phyloP scores from a whole-genome alignment of 64 coral and sea anemone genomes.

The Porites australiensis region DNA sequence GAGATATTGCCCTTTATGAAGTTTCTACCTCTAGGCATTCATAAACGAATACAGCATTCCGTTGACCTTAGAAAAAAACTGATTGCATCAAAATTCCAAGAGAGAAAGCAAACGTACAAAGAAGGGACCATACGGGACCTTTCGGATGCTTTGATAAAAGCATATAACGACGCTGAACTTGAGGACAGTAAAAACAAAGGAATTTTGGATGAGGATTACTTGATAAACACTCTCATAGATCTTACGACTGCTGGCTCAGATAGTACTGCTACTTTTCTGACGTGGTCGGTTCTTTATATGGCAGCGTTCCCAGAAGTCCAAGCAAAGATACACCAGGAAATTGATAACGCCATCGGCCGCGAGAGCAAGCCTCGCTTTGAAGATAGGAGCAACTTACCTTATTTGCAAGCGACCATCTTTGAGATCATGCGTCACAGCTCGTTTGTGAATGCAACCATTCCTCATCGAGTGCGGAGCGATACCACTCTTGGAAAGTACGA shows the following conservation, averaged over 20 bases:
- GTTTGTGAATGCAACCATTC: background rate
- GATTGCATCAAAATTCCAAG: slow-evolving; percentile 20
- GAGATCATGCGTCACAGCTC: slow-evolving; percentile 35
- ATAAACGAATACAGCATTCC: slow-evolving; percentile 16
- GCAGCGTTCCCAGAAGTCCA: slow-evolving; percentile 71
- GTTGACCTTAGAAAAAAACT: slow-evolving; percentile 49
- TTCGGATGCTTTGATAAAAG: slow-evolving; percentile 72
- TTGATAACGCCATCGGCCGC: slow-evolving; percentile 63
- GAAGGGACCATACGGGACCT: slow-evolving; percentile 64
- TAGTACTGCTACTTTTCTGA: slow-evolving; percentile 40
- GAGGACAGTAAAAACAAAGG: slow-evolving; percentile 14
- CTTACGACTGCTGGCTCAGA: slow-evolving; percentile 76
- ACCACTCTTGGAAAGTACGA: slow-evolving; percentile 42
- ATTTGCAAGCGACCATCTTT: slow-evolving; percentile 35
- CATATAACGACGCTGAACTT: background rate
- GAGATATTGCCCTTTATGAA: slow-evolving; percentile 44
- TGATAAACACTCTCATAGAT: slow-evolving; percentile 70
- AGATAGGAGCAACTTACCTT: slow-evolving; percentile 42
- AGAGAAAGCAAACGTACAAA: slow-evolving; percentile 52
- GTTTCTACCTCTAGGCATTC: slow-evolving; percentile 59
- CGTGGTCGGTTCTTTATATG: slow-evolving; percentile 55
- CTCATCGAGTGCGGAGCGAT: slow-evolving; percentile 39
- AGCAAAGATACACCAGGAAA: slow-evolving; percentile 69
- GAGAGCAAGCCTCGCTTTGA: slow-evolving; percentile 5
- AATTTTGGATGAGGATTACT: slow-evolving; percentile 55